Base-by-base conservation (phyloP, 1,140 invertebrate species). In the Ceratina australensis region DNA sequence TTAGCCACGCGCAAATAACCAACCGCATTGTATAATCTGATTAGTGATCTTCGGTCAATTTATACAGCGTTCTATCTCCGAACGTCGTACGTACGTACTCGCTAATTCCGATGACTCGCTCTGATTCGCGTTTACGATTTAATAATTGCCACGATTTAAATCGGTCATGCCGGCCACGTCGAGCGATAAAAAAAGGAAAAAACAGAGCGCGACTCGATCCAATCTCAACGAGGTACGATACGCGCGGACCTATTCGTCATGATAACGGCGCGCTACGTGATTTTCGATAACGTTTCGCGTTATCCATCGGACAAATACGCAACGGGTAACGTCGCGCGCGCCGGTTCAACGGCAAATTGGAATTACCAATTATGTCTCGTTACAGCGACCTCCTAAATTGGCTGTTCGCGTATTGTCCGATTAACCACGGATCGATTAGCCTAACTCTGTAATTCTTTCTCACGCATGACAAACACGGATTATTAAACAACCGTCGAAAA, bases 191-290 rank as follows among this genome's bases (percentile, higher is more conserved):
- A 54, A 54, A 54, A 54, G 12, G 12, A 52, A 52, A 52, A 15
- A 33, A 33, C 33, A 7, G 16, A 16, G 52, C 52, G 13, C 52
- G 15, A 54, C n/a, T 22, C n/a, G n/a, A 33, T 68, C 13, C n/a
- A 42, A 42, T 42, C 33, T 42, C 33, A 10, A 42, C 33, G 5
- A 7, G 33, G n/a, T n/a, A 22, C 26, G 26, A 16, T 33, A n/a
- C n/a, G 26, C n/a, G 26, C n/a, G 10, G 52, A 10, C 33, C 33
- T 47, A 57, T 22, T 59, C 61, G 12, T 64, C n/a, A 54, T 20
- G 67, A 69, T 69, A 69, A 69, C 54, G 67, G 13, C 16, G 10
- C 33, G 33, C 33, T 42, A 42, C 5, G 33, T 42, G 33, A 42
- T 42, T 16, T 28, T n/a, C 42, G 28, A 69, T 69, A 69, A 57